Base-by-base conservation (phyloP, 2,113 vertebrate genomes). In the Leiothrix lutea region DNA sequence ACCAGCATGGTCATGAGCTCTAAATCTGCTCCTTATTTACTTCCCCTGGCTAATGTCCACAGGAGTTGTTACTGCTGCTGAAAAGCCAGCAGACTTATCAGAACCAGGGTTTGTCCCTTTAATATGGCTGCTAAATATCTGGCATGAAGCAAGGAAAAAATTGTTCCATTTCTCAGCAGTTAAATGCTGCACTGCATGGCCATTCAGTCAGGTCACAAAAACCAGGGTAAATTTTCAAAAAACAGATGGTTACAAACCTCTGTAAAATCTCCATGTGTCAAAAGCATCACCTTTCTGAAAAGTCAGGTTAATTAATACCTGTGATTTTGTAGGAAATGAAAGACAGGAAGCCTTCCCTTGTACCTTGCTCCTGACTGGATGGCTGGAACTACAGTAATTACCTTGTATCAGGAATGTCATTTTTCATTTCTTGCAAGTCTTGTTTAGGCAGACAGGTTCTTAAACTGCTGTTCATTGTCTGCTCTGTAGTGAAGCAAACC, bases 281-380 rank as follows among this genome's bases (percentile, higher is more conserved):
- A 77, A 83, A 36, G 60, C 60, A 91, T 26, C 72, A 75, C 35
- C 35, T 79, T 86, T 95, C 22, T 42, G 80, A 95, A 93, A 86
- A 88, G 82, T 35, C 58, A 65, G n/a, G 73, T 62, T 94, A 95
- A 94, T 97, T 95, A 97, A 97, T 94, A 92, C 57, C 80, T 93
- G 85, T 81, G 80, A 86, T 92, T 88, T 67, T 48, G 15, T n/a
- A n/a, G 90, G 88, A 90, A 94, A 97, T 90, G 47, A 86, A 92
- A 72, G 50, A 65, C 33, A 84, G 93, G 73, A 86, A 95, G 20
- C 62, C 10, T 95, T 92, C 62, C 57, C 24, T 91, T 54, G 33
- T 50, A 47, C 78, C 50, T 80, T 54, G 79, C 66, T 86, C 57
- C 69, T 80, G 62, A 88, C 42, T 90, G 70, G 67, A 80, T 64